Conservation (phyloP, 2,113 vertebrate genomes). For the Brienomyrus longianalis region DNA sequence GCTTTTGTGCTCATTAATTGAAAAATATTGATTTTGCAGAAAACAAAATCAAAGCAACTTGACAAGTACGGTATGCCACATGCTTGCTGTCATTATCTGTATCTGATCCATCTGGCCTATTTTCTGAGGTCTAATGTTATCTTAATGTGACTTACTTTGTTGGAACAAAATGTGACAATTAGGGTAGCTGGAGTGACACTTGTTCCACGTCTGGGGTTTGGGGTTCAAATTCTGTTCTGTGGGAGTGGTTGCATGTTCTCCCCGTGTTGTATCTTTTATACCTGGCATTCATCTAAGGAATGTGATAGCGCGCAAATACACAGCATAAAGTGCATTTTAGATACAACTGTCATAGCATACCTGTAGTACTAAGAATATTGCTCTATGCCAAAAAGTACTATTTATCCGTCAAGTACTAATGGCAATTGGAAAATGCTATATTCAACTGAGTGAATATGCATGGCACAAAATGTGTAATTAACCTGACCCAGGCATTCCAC, state of each 20-base stretch:
- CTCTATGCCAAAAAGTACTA: conserved; percentile 12
- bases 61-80: neutral
- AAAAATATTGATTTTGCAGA: neutral
- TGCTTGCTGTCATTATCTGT: neutral
- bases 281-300: neutral
- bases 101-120: neutral
- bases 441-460: conserved; percentile 4
- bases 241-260: neutral
- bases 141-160: neutral
- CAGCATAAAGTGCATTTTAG: neutral
- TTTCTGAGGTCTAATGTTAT: neutral
- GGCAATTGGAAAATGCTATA: conserved; percentile 13
- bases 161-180: neutral
- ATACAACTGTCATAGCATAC: neutral
- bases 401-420: conserved; percentile 26
- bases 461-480: conserved; percentile 20
- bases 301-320: neutral
- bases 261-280: neutral
- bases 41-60: neutral
- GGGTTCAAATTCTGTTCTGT: neutral
- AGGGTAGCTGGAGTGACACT: neutral
- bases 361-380: neutral
- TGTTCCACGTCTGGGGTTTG: neutral
- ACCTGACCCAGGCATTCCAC: conserved; percentile 8
- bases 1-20: neutral